A percentile compares a stretch with the other conserved stretches of the same genome.
Conservation (phyloP, 2,888 invertebrate species). For the Aleiodes alternator region DNA sequence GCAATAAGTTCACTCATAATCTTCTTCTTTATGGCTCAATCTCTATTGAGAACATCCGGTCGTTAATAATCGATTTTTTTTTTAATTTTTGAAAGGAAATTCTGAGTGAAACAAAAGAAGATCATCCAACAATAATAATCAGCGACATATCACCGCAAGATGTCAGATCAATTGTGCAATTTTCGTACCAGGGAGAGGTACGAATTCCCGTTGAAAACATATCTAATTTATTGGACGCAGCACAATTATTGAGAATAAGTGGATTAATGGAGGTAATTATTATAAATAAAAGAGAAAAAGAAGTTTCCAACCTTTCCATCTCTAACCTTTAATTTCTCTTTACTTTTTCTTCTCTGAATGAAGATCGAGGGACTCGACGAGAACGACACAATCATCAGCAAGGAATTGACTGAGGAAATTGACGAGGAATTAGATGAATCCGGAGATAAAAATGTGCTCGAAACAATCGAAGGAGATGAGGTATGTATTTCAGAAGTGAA, state of each 20-base stretch:
- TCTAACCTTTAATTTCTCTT: neutral
- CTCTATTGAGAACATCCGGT: too few species aligned
- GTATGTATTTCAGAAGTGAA: neutral
- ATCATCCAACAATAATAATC: constrained; percentile 73
- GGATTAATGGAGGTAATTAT: constrained; percentile 71
- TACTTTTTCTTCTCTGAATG: constrained; percentile 10
- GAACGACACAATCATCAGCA: constrained; percentile 55
- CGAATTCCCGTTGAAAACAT: constrained; percentile 71
- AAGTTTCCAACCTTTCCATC: neutral
- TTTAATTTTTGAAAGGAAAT: constrained; percentile 67
- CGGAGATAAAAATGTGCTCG: constrained; percentile 30
- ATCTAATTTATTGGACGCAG: constrained; percentile 70
- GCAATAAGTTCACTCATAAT: too few species aligned
- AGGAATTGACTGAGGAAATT: constrained; percentile 51
- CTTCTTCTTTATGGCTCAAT: too few species aligned
- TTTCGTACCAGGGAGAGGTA: constrained; percentile 73
- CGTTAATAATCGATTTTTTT: neutral
- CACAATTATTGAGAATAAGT: constrained; percentile 71
- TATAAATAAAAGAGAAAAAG: neutral
- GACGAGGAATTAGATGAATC: constrained; percentile 37
- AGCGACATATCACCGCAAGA: constrained; percentile 72
- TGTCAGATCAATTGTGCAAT: constrained; percentile 72
- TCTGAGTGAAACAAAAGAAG: constrained; percentile 69
- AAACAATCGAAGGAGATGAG: neutral
- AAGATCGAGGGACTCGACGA: constrained; percentile 70